Evolutionary conservation across 2,113 vertebrate species (phyloP), one percentile per base, ranked within the genome.

Genomic region (Alethe castanea): DNA sequence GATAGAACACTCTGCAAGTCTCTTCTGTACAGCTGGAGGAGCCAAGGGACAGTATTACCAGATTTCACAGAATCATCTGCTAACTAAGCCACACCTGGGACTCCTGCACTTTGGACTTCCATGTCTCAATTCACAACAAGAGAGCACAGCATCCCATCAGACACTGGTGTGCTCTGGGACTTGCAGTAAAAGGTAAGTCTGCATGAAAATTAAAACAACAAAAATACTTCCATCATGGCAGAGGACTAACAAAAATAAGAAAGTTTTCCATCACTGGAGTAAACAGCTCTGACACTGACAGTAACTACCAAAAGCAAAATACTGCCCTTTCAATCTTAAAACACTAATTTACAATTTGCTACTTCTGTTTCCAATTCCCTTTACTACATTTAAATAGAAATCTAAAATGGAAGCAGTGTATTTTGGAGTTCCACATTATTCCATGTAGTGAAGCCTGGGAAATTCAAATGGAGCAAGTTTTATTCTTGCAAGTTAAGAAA

Each of bases 401-500:
- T 5, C n/a, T 71, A 48, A 47, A 91, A 44, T 2, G 11, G 44
- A 18, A 89, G 61, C 15, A 52, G 24, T 24, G 14, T 56, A 33
- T 67, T 87, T 82, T 52, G 52, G 33, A 76, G 28, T 57, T 48
- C 50, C 3, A n/a, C 7, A 33, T 65, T 73, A 59, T 64, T 52
- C 52, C 9, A 5, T 24, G 28, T 16, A 11, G 35, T 38, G 40
- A 70, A 56, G 16, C 35, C 65, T 26, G 22, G 61, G 42, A 87
- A 89, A 88, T 52, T 59, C 57, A 91, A 66, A 80, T 9, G 25
- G 45, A 94, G 59, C 33, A 81, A 78, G 28, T 7, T 74, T 95
- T 86, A 90, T 88, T 93, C 71, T 67, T 83, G 44, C 92, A 94
- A 90, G 94, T 80, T 83, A 70, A 86, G 89, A 88, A 96, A 95